Percentiles rank a stretch among this genome's conserved stretches.
Conservation (phyloP, 2,888 invertebrate genomes). For the Hoplodrina blanda region DNA sequence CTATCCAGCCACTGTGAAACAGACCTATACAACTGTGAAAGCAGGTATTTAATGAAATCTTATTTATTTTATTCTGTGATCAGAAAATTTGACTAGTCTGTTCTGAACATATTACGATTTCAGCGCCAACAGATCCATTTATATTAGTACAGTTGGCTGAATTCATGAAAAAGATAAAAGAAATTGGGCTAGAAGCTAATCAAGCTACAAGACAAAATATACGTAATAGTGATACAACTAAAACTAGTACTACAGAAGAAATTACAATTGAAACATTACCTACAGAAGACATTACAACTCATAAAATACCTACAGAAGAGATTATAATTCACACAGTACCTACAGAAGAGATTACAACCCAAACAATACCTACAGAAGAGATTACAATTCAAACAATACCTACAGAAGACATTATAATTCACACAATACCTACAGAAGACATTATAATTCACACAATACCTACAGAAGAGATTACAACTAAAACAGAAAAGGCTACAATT, state of each 20-base stretch:
- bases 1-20: neutral
- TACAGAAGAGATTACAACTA: no score
- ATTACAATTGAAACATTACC: neutral
- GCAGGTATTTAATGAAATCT: neutral
- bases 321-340: no score
- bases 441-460: neutral
- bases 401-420: no score
- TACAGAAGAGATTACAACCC: no score
- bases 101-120: constrained; percentile 25
- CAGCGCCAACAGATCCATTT: constrained; percentile 21
- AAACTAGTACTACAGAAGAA: neutral
- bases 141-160: constrained; percentile 1
- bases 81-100: neutral
- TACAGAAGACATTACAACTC: no score
- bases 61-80: neutral
- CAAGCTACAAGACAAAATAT: neutral
- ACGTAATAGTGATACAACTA: neutral
- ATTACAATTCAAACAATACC: no score
- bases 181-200: neutral
- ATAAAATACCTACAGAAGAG: no score
- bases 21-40: neutral
- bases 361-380: no score
- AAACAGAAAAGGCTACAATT: neutral
- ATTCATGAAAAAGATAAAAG: neutral
- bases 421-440: neutral